Evolutionary conservation across 1,140 invertebrate species (phyloP).

Genomic region (Tetraneura akinire): DNA sequence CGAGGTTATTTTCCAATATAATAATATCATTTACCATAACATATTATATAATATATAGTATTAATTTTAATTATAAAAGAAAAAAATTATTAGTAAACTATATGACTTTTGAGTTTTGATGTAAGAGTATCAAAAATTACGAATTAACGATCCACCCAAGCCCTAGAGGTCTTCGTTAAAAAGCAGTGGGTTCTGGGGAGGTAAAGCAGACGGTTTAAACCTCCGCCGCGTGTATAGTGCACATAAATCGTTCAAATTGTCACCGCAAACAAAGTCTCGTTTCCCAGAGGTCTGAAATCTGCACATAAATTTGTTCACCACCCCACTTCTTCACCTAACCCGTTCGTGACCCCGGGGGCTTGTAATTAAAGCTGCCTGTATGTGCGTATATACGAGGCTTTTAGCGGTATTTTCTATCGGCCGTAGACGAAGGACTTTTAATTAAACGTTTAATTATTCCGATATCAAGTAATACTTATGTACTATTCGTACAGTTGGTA

Average conservation of each 20-base stretch:
- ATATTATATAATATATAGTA: too few species aligned
- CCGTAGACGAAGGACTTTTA: conserved; percentile 45
- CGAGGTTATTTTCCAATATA: too few species aligned
- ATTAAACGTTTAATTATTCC: conserved; percentile 52
- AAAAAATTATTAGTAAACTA: background rate
- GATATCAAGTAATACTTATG: conserved; percentile 45
- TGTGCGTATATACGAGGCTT: conserved; percentile 40
- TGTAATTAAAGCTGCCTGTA: conserved; percentile 49
- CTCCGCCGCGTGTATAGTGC: conserved; percentile 33
- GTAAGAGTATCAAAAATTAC: conserved; percentile 7
- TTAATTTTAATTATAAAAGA: too few species aligned
- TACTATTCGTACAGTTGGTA: conserved; percentile 14
- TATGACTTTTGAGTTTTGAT: conserved; percentile 7
- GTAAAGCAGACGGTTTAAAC: conserved; percentile 46
- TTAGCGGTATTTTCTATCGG: conserved; percentile 51
- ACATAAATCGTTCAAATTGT: conserved; percentile 52
- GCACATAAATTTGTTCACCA: conserved; percentile 50
- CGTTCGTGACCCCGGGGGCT: conserved; percentile 32
- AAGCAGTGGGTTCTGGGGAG: conserved; percentile 35
- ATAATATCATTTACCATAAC: too few species aligned
- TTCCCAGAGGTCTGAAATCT: conserved; percentile 50
- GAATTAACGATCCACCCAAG: conserved; percentile 28
- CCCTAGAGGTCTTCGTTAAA: conserved; percentile 23
- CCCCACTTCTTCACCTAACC: conserved; percentile 23
- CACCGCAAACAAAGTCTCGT: conserved; percentile 51